These are phyloP conservation scores for Sphenopsis melanotis DNA, from an alignment of 2,797 vertebrate genomes.

Conservation along the genomic window DNA sequence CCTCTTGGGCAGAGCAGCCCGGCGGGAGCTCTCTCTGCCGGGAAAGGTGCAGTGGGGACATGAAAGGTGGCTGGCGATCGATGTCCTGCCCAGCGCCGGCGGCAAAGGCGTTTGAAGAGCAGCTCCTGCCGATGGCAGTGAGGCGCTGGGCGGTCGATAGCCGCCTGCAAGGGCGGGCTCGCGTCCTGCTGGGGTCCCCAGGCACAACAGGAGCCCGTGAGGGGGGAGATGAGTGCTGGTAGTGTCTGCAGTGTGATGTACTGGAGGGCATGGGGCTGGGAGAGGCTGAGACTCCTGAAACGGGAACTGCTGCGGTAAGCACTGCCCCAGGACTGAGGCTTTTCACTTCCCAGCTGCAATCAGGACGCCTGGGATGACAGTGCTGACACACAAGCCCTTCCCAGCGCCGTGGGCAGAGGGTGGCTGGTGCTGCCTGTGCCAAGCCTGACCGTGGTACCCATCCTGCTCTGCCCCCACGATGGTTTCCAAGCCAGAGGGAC, in stretches of 20 bases:
- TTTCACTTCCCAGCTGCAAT: background rate
- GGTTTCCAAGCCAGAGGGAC: rapidly evolving
- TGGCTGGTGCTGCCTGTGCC: background rate
- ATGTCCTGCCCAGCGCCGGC: background rate
- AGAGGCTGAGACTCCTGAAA: background rate
- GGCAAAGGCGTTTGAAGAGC: background rate
- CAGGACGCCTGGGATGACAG: background rate
- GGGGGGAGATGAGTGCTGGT: background rate
- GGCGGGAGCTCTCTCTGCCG: background rate
- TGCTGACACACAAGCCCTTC: background rate
- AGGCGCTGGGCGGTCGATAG: background rate
- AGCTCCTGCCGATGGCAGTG: background rate
- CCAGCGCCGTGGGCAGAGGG: rapidly evolving
- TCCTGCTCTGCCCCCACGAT: rapidly evolving
- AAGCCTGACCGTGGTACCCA: rapidly evolving
- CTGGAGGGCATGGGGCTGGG: rapidly evolving
- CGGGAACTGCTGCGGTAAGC: background rate
- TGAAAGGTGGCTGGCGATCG: background rate
- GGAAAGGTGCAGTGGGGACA: background rate
- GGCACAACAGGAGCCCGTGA: background rate
- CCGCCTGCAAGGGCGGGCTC: background rate
- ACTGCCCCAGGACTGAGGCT: background rate
- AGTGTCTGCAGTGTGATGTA: background rate
- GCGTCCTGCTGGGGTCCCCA: background rate
- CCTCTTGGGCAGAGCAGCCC: background rate